Conservation (phyloP, 2,113 vertebrate species). For the Lampris megalopsis region DNA sequence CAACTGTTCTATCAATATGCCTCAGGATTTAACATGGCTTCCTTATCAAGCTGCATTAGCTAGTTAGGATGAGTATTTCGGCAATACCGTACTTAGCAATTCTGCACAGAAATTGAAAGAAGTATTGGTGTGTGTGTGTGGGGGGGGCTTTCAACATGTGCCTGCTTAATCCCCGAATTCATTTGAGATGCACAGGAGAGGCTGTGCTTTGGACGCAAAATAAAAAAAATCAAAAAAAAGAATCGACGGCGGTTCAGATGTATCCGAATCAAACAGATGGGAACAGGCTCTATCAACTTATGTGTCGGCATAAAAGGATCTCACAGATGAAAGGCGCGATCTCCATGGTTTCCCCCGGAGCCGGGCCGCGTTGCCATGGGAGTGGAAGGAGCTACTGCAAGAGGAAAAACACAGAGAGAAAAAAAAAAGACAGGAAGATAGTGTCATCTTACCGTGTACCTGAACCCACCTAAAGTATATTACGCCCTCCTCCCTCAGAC, state of each 20-base stretch:
- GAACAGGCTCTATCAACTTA: conserved; percentile 63
- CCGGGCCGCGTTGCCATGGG: conserved; percentile 80
- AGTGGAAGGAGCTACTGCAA: conserved; percentile 59
- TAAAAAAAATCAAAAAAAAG: conserved; percentile 5
- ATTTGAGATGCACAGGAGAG: conserved; percentile 33
- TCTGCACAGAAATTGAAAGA: no score
- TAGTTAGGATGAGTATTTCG: no score
- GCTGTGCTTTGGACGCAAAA: conserved; percentile 32
- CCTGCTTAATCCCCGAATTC: conserved; percentile 3
- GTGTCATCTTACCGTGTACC: conserved; percentile 51
- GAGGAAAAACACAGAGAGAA: conserved; percentile 47
- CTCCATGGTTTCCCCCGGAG: conserved; percentile 78
- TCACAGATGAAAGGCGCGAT: conserved; percentile 81
- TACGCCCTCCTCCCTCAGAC: neutral
- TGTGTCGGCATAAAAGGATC: conserved; percentile 80
- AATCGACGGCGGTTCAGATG: conserved; percentile 43
- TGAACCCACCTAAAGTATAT: conserved; percentile 42
- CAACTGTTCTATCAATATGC: no score
- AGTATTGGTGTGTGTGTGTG: no score
- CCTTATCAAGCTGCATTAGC: no score
- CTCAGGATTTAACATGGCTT: no score
- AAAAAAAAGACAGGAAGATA: conserved; percentile 33
- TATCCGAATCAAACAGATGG: conserved; percentile 65
- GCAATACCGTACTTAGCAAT: neutral
- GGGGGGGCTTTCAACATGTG: neutral